phyloP scores from a whole-genome alignment of 2,888 invertebrate species.

The Hypselothyrea guttata region DNA sequence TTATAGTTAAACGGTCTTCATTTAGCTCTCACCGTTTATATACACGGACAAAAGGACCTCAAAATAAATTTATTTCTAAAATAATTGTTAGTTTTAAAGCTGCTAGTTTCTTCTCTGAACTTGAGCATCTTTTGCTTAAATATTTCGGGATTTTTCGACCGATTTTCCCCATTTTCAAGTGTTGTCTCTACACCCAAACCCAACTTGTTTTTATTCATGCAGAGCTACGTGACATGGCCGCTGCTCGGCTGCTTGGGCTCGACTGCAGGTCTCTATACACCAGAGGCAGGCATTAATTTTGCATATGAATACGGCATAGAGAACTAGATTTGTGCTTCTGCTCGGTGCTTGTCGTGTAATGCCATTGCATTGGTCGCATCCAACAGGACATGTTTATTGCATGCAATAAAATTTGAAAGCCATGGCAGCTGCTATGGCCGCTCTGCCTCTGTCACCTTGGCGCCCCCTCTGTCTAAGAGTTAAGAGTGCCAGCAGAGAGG shows the following conservation, averaged over 20 bases:
- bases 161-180: too few relatives aligned
- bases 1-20: too few relatives aligned
- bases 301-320: constrained; percentile 57
- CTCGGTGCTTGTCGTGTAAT: background rate
- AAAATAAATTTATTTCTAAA: too few relatives aligned
- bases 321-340: constrained; percentile 32
- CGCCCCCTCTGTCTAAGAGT: background rate
- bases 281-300: constrained; percentile 52
- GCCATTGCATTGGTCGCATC: constrained; percentile 10
- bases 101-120: too few relatives aligned
- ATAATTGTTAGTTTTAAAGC: too few relatives aligned
- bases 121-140: too few relatives aligned
- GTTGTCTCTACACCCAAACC: too few relatives aligned
- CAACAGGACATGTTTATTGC: constrained; percentile 41
- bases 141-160: too few relatives aligned
- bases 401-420: constrained; percentile 30
- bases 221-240: background rate
- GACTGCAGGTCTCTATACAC: constrained; percentile 6
- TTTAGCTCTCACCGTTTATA: too few relatives aligned
- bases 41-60: too few relatives aligned
- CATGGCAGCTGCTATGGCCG: background rate
- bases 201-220: too few relatives aligned
- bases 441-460: background rate
- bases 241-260: background rate
- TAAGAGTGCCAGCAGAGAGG: background rate